A percentile compares a stretch with the other conserved stretches of the same genome.
Conservation (phyloP, 2,113 vertebrate genomes). For the Mesocricetus auratus region DNA sequence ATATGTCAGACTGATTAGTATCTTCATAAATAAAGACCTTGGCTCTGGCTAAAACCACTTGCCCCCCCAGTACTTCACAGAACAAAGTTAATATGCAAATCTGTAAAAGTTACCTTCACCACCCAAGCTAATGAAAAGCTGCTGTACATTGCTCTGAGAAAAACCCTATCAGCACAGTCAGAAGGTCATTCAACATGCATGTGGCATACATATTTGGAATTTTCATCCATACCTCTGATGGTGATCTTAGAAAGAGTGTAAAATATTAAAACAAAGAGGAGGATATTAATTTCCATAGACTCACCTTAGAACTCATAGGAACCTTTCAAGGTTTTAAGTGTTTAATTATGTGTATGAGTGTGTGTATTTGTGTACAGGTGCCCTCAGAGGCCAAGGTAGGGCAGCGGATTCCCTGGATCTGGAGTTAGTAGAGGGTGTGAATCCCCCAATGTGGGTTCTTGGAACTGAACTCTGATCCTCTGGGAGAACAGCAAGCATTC, state of each 20-base stretch:
- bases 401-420: too few relatives aligned
- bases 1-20: neutral
- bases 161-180: neutral
- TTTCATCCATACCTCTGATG: neutral
- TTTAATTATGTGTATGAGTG: neutral
- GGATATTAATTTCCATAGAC: neutral
- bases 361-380: neutral
- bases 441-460: neutral
- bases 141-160: neutral
- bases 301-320: neutral
- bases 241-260: neutral
- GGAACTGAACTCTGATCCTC: neutral
- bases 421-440: neutral
- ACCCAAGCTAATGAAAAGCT: neutral
- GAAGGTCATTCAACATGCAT: fast-evolving
- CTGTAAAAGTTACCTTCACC: neutral
- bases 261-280: neutral
- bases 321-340: neutral
- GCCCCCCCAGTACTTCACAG: neutral
- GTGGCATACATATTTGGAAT: fast-evolving
- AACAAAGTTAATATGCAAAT: neutral
- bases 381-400: neutral
- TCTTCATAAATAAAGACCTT: conserved; percentile 33
- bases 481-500: neutral
- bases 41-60: conserved; percentile 34